Conservation (phyloP, 2,888 invertebrate genomes). For the Caenorhabditis doughertyi region DNA sequence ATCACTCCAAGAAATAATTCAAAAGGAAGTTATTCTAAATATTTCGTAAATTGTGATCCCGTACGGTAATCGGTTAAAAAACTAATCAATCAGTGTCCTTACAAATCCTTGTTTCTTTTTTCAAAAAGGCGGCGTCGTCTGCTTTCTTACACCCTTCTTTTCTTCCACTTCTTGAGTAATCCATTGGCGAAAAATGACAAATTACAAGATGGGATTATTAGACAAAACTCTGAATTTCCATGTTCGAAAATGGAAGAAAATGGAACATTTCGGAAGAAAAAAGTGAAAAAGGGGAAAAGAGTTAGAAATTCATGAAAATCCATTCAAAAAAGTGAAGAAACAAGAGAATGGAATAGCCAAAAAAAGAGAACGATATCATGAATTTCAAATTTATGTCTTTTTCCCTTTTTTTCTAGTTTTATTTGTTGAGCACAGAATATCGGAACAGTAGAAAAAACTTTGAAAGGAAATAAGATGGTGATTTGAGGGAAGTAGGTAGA, state of each 20-base stretch:
- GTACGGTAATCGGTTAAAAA: conserved; percentile 53
- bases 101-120: conserved; percentile 42
- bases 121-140: conserved; percentile 21
- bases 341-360: conserved; percentile 8
- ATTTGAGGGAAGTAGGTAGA: not conserved
- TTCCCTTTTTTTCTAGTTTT: conserved; percentile 1
- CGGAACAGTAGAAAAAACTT: conserved; percentile 2
- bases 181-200: conserved; percentile 54
- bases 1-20: no score
- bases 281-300: not conserved
- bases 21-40: not conserved
- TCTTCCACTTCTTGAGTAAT: conserved; percentile 33
- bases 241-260: conserved; percentile 30
- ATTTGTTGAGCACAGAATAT: not conserved
- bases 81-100: conserved; percentile 48
- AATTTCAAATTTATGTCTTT: conserved; percentile 48
- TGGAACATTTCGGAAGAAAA: conserved; percentile 31
- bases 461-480: not conserved
- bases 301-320: conserved; percentile 55
- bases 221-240: conserved; percentile 35
- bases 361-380: conserved; percentile 49
- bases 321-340: conserved; percentile 23
- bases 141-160: not conserved
- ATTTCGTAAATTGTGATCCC: conserved; percentile 7
- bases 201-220: conserved; percentile 48